Conservation (phyloP, 2,797 vertebrate species). For the Liparis tanakae region DNA sequence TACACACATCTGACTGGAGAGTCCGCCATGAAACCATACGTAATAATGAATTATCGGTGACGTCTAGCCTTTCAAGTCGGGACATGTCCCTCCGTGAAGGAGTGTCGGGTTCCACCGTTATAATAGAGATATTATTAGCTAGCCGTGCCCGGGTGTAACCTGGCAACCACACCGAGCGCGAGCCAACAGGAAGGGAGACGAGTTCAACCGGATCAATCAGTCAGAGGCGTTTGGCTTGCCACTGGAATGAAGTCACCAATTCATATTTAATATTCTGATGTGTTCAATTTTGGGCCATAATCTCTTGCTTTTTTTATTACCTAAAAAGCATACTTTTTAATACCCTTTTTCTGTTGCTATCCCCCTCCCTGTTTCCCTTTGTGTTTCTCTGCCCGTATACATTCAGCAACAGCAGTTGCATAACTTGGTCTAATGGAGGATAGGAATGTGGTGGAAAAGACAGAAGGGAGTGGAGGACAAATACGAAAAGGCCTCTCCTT, state of each 20-base stretch:
- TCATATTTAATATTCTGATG: background rate
- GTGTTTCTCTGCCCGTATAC: background rate
- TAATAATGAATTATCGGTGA: background rate
- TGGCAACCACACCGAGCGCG: background rate
- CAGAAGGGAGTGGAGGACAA: slow-evolving; percentile 50
- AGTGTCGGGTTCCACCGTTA: slow-evolving; percentile 37
- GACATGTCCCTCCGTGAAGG: slow-evolving; percentile 24
- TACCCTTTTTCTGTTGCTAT: too few relatives aligned
- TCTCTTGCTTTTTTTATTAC: background rate
- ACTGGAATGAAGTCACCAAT: background rate
- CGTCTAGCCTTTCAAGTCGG: slow-evolving; percentile 3
- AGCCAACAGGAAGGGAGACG: background rate
- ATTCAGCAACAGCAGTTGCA: slow-evolving; percentile 31
- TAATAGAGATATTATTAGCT: slow-evolving; percentile 11
- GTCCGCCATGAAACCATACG: slow-evolving; percentile 12
- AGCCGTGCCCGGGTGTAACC: slow-evolving; percentile 14
- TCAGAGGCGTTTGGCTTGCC: background rate
- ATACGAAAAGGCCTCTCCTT: background rate
- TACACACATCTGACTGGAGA: slow-evolving; percentile 2
- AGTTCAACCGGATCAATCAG: background rate
- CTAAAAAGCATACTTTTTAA: too few relatives aligned
- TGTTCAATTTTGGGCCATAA: background rate
- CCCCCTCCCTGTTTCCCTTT: background rate
- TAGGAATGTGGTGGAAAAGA: slow-evolving; percentile 49
- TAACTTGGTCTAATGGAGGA: slow-evolving; percentile 42